Base-by-base conservation (phyloP, 1,140 invertebrate species). In the Pseudomyrmex sp. region DNA sequence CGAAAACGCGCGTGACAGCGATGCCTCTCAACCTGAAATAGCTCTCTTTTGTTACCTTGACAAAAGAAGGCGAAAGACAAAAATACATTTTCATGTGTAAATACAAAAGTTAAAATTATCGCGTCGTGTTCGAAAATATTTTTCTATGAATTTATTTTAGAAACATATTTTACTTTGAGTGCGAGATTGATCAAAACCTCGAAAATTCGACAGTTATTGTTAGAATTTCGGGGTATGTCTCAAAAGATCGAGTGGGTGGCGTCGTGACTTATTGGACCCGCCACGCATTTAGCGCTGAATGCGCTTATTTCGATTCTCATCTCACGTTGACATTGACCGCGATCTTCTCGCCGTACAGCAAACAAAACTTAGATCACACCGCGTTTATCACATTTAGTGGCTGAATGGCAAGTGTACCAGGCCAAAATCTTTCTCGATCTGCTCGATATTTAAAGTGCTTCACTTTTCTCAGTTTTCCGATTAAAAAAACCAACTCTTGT, bases 311-410 rank as follows among this genome's bases (percentile, higher is more conserved):
- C 66, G 54, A 80, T 80, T 70, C 76, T 80, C 74, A 76, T 76
- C 74, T 76, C 66, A 70, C 76, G 56, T 58, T 61, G 76, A 80
- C 76, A 80, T 80, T 80, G 76, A 80, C 76, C 76, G 76, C 76
- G 76, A 80, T 80, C 66, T 72, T 72, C 54, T 72, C 54, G 54
- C 5, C 65, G 66, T 80, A 50, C 48, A 72, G 76, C 54, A 72
- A 80, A 80, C 76, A 80, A 70, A 80, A 61, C 66, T 80, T 59
- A 46, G 54, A 70, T 80, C 54, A 26, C 48, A n/a, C 23, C 66
- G 54, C 76, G 76, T 72, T 80, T 59, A 52, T 70, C 46, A 50
- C 54, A 48, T 70, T 80, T 80, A 59, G 3, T 35, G 35, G 44
- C 26, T 56, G 44, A 50, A 50, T 23, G 54, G 54, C 66, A 35